Conservation (phyloP, 2,113 vertebrate species). For the Egretta garzetta region DNA sequence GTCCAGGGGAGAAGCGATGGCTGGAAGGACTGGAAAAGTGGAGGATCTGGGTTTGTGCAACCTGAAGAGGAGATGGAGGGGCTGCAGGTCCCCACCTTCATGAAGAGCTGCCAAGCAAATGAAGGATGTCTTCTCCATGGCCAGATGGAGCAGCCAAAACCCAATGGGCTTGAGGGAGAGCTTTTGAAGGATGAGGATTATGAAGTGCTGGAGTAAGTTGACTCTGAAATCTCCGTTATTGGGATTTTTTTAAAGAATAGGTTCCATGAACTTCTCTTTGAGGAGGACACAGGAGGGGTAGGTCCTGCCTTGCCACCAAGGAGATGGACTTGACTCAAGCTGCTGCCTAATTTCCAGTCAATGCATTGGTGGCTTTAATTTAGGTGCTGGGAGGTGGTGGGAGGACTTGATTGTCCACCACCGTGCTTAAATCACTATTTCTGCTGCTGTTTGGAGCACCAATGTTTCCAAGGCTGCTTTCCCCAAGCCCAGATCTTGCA, state of each 20-base stretch:
- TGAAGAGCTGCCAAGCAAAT: neutral
- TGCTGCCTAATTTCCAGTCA: neutral
- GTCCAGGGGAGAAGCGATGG: neutral
- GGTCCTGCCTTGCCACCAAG: neutral
- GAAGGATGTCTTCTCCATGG: neutral
- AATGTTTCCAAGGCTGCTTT: neutral
- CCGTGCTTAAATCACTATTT: neutral
- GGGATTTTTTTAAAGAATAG: neutral
- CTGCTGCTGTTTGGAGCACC: neutral
- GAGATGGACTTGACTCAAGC: neutral
- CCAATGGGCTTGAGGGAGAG: neutral
- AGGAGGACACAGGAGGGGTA: neutral
- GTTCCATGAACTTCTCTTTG: neutral
- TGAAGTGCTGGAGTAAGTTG: neutral
- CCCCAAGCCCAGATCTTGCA: neutral
- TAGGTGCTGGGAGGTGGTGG: neutral
- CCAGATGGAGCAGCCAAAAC: neutral
- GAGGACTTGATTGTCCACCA: neutral
- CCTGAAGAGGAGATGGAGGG: neutral
- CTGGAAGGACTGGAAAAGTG: neutral
- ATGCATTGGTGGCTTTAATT: neutral
- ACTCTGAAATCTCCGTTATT: neutral
- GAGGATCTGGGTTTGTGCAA: neutral
- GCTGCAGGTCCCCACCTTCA: neutral
- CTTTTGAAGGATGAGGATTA: neutral